Evolutionary conservation across 1,140 invertebrate genomes (phyloP).

Genomic region (Battus philenor): DNA sequence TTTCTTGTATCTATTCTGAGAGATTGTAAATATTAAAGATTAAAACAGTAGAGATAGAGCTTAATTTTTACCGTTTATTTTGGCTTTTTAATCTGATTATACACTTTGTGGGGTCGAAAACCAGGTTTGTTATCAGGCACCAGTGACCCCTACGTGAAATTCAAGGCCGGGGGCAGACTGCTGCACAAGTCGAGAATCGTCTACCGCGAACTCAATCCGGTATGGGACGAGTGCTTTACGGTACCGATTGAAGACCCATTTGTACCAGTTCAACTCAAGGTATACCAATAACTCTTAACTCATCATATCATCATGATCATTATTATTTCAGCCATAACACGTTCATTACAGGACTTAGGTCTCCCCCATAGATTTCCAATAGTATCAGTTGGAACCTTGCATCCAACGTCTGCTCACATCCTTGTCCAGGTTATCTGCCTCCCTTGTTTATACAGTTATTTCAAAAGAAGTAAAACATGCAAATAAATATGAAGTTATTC

Average conservation of each 20-base stretch:
- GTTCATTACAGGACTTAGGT: too few species aligned
- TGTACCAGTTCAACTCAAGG: conserved; percentile 90
- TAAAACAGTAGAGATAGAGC: conserved; percentile 34
- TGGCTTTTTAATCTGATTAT: conserved; percentile 64
- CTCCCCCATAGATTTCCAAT: too few species aligned
- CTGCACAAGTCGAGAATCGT: conserved; percentile 96
- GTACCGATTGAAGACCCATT: conserved; percentile 96
- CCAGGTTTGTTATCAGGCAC: conserved; percentile 84
- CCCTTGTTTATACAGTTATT: too few species aligned
- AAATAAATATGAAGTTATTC: too few species aligned
- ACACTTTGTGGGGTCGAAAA: conserved; percentile 59
- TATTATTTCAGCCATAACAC: too few species aligned
- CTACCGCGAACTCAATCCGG: conserved; percentile 91
- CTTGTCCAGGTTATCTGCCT: too few species aligned
- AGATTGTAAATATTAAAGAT: conserved; percentile 1
- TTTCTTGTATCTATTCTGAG: background rate
- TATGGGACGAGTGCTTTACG: conserved; percentile 97
- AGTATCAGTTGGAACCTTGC: too few species aligned
- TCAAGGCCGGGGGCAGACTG: conserved; percentile 91
- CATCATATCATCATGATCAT: too few species aligned
- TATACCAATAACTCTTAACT: too few species aligned
- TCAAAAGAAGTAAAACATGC: too few species aligned
- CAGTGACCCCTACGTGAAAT: conserved; percentile 99
- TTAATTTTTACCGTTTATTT: conserved; percentile 51
- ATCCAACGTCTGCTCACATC: too few species aligned